Conservation (phyloP, 2,113 vertebrate species). For the Leptocoma aspasia region DNA sequence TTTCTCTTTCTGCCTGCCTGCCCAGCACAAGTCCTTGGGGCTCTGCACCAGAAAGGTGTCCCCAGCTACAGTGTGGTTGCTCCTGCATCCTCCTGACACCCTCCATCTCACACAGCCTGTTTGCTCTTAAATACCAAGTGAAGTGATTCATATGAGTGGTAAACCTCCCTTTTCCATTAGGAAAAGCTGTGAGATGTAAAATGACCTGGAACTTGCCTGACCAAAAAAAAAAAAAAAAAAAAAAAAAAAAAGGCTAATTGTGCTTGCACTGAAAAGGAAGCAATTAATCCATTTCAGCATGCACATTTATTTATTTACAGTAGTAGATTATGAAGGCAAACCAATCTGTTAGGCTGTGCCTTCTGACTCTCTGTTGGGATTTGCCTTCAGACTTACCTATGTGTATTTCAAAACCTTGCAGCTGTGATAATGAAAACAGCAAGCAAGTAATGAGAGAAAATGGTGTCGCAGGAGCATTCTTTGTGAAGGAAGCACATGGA, state of each 20-base stretch:
- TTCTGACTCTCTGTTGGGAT: neutral
- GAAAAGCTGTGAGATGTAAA: neutral
- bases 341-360: neutral
- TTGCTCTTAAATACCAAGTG: neutral
- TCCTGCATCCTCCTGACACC: neutral
- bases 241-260: too few species aligned
- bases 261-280: neutral
- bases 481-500: neutral
- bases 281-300: neutral
- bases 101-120: neutral
- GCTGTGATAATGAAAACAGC: neutral
- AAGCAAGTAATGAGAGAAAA: neutral
- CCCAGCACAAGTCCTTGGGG: neutral
- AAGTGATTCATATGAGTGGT: neutral
- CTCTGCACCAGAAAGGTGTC: neutral
- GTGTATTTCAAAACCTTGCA: neutral
- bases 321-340: neutral
- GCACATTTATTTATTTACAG: neutral
- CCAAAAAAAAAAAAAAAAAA: accelerated
- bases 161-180: neutral
- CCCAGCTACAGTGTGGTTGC: accelerated
- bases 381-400: neutral
- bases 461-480: neutral
- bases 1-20: neutral
- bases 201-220: neutral